These are phyloP conservation scores for Enteromius treurensis DNA, from an alignment of 2,797 vertebrate genomes.

Conservation along the genomic window DNA sequence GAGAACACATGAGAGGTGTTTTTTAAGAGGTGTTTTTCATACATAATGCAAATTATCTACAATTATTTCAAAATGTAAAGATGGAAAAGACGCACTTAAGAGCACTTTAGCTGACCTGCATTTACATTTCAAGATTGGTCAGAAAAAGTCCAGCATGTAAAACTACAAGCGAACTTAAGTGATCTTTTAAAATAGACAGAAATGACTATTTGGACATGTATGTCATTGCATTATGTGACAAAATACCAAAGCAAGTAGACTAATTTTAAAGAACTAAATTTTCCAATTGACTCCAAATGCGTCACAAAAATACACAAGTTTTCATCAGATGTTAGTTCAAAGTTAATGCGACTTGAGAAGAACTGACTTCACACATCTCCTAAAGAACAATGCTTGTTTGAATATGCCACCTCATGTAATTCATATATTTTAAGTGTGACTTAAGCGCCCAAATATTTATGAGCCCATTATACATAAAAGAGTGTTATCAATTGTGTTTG, in stretches of 20 bases:
- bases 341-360: neutral
- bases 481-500: slow-evolving; percentile 3
- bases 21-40: neutral
- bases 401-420: neutral
- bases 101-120: neutral
- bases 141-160: neutral
- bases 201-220: neutral
- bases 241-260: neutral
- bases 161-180: neutral
- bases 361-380: neutral
- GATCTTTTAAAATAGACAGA: neutral
- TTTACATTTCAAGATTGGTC: neutral
- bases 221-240: neutral
- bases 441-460: neutral
- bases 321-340: neutral
- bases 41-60: neutral
- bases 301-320: neutral
- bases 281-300: neutral
- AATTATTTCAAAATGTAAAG: neutral
- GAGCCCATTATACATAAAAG: neutral
- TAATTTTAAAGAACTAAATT: neutral
- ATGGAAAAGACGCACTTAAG: neutral
- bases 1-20: neutral
- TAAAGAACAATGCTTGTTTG: neutral
- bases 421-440: neutral